Evolutionary conservation across 2,113 vertebrate genomes (phyloP), one percentile per base, ranked within the genome.

Genomic region (Tetraodon nigroviridis): DNA sequence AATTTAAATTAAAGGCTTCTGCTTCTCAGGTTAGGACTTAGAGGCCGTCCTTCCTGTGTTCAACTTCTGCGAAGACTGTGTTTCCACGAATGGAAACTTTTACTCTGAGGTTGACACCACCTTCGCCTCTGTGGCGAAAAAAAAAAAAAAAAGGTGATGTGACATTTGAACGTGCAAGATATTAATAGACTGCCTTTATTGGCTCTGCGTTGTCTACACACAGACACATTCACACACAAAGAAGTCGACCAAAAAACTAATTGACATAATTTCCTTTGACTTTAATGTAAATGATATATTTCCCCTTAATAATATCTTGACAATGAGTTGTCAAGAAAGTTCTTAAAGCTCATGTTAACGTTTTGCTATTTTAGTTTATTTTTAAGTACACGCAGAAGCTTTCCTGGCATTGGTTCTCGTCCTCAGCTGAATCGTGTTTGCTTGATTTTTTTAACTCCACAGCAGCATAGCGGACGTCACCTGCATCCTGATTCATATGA

Each of bases 1-100:
- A n/a, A n/a, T n/a, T n/a, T n/a, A n/a, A n/a, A n/a, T n/a, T n/a
- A n/a, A n/a, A n/a, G n/a, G n/a, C n/a, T n/a, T n/a, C n/a, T n/a
- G n/a, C n/a, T n/a, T n/a, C n/a, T n/a, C n/a, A n/a, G n/a, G n/a
- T n/a, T n/a, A n/a, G n/a, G n/a, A n/a, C n/a, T 44, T 7, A 4
- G 21, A 40, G 51, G 19, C 21, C 0, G 0, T 13, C 50, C 72
- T 78, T 76, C 66, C 69, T 73, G 67, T 71, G 19, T 59, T 55
- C 5, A 42, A 29, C 12, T 48, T 54, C 40, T 61, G 12, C n/a
- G n/a, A n/a, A n/a, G 55, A 55, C 62, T 10, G 0, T 29, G 58
- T 82, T 82, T 82, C 80, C 80, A 83, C 46, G 1, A 10, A 18
- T 75, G 76, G 80, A 83, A 83, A 83, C 70, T 76, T 69, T 0